Evolutionary conservation across 1,140 invertebrate species (phyloP).

Genomic region (Pinna nobilis): DNA sequence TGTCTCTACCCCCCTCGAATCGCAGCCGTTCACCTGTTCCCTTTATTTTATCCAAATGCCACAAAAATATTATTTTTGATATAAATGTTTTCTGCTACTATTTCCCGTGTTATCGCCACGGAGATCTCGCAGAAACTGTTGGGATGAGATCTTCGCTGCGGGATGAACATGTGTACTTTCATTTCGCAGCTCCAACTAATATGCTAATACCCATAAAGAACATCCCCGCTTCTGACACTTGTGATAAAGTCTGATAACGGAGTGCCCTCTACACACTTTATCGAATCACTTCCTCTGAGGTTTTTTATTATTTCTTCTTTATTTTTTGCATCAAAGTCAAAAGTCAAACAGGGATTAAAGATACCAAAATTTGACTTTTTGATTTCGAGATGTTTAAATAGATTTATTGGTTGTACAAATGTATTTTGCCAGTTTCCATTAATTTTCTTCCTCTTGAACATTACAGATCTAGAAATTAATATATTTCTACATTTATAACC

Average conservation of each 20-base stretch:
- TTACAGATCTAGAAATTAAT: too few species aligned
- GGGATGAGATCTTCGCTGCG: not conserved
- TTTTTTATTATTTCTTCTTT: too few species aligned
- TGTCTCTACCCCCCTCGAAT: too few species aligned
- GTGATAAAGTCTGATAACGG: constrained; percentile 6
- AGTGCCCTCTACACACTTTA: constrained; percentile 12
- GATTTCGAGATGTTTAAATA: constrained; percentile 22
- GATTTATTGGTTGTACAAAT: constrained; percentile 8
- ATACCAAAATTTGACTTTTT: not conserved
- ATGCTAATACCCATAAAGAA: not conserved
- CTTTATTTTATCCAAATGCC: too few species aligned
- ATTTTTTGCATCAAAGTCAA: constrained; percentile 25
- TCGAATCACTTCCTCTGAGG: constrained; percentile 2
- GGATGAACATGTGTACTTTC: constrained; percentile 18
- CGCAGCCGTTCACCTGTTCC: too few species aligned
- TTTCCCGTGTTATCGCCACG: constrained; percentile 10
- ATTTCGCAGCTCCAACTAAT: not conserved
- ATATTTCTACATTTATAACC: too few species aligned
- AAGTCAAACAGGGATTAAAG: constrained; percentile 17
- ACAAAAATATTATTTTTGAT: constrained; percentile 22
- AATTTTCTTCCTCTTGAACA: too few species aligned
- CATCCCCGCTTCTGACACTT: constrained; percentile 1
- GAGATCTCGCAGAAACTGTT: constrained; percentile 3
- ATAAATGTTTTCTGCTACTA: constrained; percentile 20
- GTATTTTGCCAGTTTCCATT: too few species aligned